Percentiles rank a stretch among this genome's conserved stretches.
Evolutionary conservation across 2,113 vertebrate species (phyloP).

Genomic region (Crotalus helleri): DNA sequence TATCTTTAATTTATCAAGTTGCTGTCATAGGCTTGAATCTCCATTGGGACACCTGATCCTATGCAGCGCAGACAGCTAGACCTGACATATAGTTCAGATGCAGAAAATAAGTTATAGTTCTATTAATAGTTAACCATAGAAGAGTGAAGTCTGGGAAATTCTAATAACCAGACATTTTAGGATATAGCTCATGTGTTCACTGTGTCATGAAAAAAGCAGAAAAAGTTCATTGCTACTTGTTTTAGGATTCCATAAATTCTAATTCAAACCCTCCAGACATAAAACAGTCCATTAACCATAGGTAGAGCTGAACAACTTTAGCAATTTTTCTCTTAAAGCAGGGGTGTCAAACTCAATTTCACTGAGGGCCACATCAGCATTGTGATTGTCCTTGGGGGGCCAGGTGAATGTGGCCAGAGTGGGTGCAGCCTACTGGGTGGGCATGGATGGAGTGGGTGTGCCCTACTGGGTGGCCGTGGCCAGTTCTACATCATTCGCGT

Average conservation of each 20-base stretch:
- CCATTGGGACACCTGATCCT: background rate
- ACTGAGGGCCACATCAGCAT: no score
- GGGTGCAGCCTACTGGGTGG: no score
- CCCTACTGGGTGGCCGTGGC: no score
- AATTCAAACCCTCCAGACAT: background rate
- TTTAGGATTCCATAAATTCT: background rate
- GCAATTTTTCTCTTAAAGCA: background rate
- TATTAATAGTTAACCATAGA: background rate
- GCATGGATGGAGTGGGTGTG: no score
- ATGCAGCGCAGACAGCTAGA: background rate
- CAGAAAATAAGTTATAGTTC: background rate
- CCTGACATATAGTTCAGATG: background rate
- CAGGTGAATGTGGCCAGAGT: no score
- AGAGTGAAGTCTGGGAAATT: background rate
- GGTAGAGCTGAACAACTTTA: background rate
- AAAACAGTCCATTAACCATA: background rate
- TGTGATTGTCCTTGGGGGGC: no score
- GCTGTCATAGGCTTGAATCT: background rate
- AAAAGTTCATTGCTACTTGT: background rate
- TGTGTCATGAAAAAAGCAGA: background rate
- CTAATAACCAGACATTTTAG: background rate
- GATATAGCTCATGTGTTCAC: background rate
- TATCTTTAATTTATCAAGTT: background rate
- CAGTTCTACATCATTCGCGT: no score
- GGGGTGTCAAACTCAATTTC: no score